These are phyloP conservation scores for Taenioides sp. DNA, from an alignment of 2,797 vertebrate species.

Conservation along the genomic window DNA sequence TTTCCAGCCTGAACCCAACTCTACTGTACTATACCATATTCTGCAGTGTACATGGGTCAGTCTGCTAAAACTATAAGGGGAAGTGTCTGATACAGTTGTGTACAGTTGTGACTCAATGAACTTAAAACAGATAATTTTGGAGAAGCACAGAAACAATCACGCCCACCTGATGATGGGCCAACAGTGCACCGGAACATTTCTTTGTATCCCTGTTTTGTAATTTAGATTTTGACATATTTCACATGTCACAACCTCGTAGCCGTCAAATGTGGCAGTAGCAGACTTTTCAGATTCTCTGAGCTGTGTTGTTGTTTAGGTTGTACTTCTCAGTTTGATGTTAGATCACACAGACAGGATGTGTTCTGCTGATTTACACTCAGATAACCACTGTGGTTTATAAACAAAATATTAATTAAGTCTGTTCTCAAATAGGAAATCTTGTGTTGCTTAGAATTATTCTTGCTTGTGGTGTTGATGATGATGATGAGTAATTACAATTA, in stretches of 20 bases:
- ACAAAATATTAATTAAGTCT: constrained; percentile 41
- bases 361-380: constrained; percentile 52
- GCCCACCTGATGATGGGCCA: constrained; percentile 4
- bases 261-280: neutral
- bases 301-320: constrained; percentile 9
- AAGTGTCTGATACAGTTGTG: constrained; percentile 59
- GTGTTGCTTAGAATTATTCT: neutral
- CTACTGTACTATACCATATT: neutral
- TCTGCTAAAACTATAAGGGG: constrained; percentile 14
- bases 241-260: no score
- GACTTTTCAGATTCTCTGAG: constrained; percentile 12
- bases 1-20: neutral
- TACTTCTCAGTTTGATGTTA: constrained; percentile 21
- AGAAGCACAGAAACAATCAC: constrained; percentile 5
- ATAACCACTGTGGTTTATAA: constrained; percentile 50
- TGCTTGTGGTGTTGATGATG: neutral
- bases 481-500: neutral
- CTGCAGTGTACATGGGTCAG: neutral
- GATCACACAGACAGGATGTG: constrained; percentile 65
- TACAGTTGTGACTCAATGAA: constrained; percentile 47
- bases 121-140: constrained; percentile 30
- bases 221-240: constrained; percentile 9
- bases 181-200: constrained; percentile 18
- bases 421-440: neutral
- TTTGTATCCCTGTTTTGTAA: constrained; percentile 6